Base-by-base conservation (phyloP, 2,113 vertebrate species). In the Archocentrus centrarchus region DNA sequence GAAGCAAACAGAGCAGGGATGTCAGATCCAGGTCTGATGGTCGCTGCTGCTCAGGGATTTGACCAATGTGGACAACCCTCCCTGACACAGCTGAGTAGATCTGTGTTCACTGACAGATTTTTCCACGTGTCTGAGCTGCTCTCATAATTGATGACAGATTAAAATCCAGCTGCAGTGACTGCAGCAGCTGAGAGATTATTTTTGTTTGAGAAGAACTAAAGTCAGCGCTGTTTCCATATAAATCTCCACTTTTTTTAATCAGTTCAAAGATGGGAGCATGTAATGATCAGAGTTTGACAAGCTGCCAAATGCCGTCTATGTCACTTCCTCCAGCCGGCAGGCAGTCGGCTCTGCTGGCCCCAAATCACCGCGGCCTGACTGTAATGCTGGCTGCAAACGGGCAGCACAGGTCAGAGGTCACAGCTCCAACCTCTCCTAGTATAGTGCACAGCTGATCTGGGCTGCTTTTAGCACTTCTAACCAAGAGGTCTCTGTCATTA, bases 141-240 rank as follows among this genome's bases (percentile, higher is more conserved):
- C 32, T 64, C 63, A 30, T 77, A 66, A 86, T 17, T 73, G 86
- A 59, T 75, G 73, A 30, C 81, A 91, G 64, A 81, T 81, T 41
- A 6, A 9, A 1, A 7, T 57, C 15, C 79, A 57, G 39, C 80
- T 17, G 17, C 55, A n/a, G 55, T 4, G 15, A 15, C 44, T 47
- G 8, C 0, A 37, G 60, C 59, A 57, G 79, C 85, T 55, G 7
- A 30, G 27, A 37, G 11, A 75, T 57, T 57, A 0, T 13, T 75
- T 57, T 37, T 75, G 50, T 50, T 75, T 24, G 44, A 58, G 55
- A 58, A 57, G 18, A 58, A 58, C 3, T 7, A 57, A 9, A 59
- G 3, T 59, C 2, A 1, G 10, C 24, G n/a, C 53, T 58, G 66
- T 39, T 75, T 75, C 70, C 17, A 22, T 3, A 11, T 11, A 58